Conservation (phyloP, 2,888 invertebrate species). For the Nudaria mundana region DNA sequence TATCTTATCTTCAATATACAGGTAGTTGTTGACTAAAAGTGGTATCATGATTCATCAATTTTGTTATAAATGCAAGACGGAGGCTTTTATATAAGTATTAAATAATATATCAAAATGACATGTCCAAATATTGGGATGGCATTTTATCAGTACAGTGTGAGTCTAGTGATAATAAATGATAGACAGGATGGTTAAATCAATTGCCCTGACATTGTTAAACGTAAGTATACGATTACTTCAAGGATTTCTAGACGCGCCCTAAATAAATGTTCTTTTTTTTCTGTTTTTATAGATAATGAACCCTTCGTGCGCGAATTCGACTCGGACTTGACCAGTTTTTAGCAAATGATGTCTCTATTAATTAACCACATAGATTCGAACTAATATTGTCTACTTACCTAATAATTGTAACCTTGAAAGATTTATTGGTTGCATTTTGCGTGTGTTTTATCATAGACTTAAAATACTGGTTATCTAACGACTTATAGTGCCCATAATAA, state of each 20-base stretch:
- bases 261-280: too few species aligned
- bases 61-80: slow-evolving; percentile 49
- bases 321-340: too few species aligned
- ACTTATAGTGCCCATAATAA: too few species aligned
- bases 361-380: too few species aligned
- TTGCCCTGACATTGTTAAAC: slow-evolving; percentile 35
- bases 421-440: too few species aligned
- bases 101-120: slow-evolving; percentile 59
- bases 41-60: slow-evolving; percentile 60
- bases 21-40: slow-evolving; percentile 57
- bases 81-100: slow-evolving; percentile 41
- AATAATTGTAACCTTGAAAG: too few species aligned
- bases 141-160: slow-evolving; percentile 44
- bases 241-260: slow-evolving; percentile 42
- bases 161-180: slow-evolving; percentile 40
- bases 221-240: slow-evolving; percentile 22
- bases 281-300: too few species aligned
- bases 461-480: too few species aligned
- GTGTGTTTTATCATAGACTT: too few species aligned
- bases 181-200: slow-evolving; percentile 56
- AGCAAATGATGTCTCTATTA: too few species aligned
- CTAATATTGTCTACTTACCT: too few species aligned
- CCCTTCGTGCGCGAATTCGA: too few species aligned
- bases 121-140: slow-evolving; percentile 44
- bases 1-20: slow-evolving; percentile 58